phyloP scores from a whole-genome alignment of 2,797 vertebrate genomes.

The Bovichtus variegatus region DNA sequence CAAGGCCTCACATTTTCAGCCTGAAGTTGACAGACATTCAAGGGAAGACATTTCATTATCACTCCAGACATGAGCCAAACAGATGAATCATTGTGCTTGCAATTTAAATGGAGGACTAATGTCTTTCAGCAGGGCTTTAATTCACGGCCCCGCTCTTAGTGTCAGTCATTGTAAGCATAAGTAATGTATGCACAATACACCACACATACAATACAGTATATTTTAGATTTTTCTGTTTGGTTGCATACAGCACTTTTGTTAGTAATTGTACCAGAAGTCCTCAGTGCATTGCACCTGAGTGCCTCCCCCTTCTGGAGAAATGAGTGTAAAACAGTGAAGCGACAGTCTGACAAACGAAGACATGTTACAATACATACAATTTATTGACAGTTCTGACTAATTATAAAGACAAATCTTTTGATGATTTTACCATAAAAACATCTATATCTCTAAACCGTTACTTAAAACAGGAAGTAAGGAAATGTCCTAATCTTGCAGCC shows the following conservation, averaged over 20 bases:
- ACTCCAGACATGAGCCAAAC: constrained; percentile 21
- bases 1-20: constrained; percentile 42
- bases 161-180: not conserved
- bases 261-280: constrained; percentile 2
- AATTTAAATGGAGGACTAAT: constrained; percentile 11
- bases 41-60: constrained; percentile 46
- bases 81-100: constrained; percentile 32
- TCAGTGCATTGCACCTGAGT: constrained; percentile 24
- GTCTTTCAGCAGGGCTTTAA: not conserved
- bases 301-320: constrained; percentile 74
- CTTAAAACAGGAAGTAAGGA: constrained; percentile 35
- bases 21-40: constrained; percentile 52
- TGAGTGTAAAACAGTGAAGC: constrained; percentile 16
- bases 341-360: constrained; percentile 16
- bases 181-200: not conserved
- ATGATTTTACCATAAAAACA: constrained; percentile 40
- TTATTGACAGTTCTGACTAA: constrained; percentile 55
- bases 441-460: constrained; percentile 31
- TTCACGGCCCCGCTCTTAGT: not conserved
- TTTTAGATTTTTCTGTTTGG: constrained; percentile 12
- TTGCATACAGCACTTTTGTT: not conserved
- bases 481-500: constrained; percentile 26
- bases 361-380: constrained; percentile 46
- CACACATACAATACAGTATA: not conserved
- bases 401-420: constrained; percentile 25